A percentile compares a stretch with the other conserved stretches of the same genome.
These are phyloP conservation scores for Psammodynastes pulverulentus DNA, from an alignment of 2,113 vertebrate genomes.

Conservation along the genomic window DNA sequence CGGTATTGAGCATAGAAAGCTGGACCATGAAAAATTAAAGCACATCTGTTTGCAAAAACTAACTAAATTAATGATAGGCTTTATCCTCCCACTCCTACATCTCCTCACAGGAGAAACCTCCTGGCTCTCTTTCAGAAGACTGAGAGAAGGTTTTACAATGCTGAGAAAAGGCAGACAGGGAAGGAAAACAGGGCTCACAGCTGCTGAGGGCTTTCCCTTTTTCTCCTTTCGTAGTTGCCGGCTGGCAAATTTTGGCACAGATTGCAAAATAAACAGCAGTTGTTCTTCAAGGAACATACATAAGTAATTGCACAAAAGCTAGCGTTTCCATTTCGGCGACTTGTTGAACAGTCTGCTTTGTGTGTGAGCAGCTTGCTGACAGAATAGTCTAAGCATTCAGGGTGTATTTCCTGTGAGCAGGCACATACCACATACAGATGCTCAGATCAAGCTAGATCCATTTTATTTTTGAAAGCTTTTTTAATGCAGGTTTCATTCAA, in stretches of 20 bases:
- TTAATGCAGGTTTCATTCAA: neutral
- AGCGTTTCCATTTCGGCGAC: fast-evolving
- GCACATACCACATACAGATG: neutral
- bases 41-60: neutral
- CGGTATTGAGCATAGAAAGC: neutral
- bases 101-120: neutral
- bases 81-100: neutral
- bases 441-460: fast-evolving
- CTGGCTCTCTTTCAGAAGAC: neutral
- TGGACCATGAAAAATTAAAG: neutral
- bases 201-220: neutral
- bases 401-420: neutral
- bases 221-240: fast-evolving
- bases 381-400: neutral
- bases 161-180: neutral
- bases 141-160: neutral
- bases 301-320: neutral
- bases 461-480: neutral
- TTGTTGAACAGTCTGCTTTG: fast-evolving
- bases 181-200: neutral
- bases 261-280: conserved; percentile 6
- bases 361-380: neutral
- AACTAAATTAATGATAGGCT: neutral
- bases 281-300: neutral
- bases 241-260: neutral